phyloP scores from a whole-genome alignment of 2,113 vertebrate genomes.

The Nothoprocta perdicaria region DNA sequence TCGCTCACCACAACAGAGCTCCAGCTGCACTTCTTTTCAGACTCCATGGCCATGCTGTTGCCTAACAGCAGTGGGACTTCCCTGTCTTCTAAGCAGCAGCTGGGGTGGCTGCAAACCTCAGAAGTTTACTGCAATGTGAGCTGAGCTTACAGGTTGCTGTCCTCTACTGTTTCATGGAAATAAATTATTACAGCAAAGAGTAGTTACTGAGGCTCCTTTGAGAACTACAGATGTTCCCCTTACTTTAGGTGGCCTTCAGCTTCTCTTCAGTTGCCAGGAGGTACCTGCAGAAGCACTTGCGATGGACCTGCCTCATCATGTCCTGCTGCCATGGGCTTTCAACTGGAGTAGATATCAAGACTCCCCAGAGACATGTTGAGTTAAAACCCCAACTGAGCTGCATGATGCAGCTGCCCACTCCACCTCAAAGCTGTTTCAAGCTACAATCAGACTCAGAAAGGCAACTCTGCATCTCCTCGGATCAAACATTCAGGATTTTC shows the following conservation, averaged over 20 bases:
- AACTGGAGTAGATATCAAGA: not conserved
- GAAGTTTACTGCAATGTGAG: not conserved
- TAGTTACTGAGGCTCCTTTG: not conserved
- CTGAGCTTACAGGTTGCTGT: not conserved
- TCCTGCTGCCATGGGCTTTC: not conserved
- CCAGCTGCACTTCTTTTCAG: not conserved
- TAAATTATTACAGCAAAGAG: not conserved
- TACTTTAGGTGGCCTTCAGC: not conserved
- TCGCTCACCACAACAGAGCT: not conserved
- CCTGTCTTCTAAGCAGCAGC: not conserved
- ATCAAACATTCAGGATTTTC: not conserved
- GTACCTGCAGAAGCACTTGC: not conserved
- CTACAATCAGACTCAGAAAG: not conserved
- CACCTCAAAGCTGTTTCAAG: not conserved
- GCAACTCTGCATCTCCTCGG: not conserved
- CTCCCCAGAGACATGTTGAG: not conserved
- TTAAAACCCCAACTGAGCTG: not conserved
- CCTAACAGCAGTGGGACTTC: not conserved
- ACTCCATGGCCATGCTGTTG: rapidly evolving
- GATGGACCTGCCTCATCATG: not conserved
- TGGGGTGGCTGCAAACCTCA: not conserved
- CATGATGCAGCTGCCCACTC: not conserved
- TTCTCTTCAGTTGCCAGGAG: not conserved
- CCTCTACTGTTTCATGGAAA: not conserved
- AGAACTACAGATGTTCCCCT: not conserved